phyloP scores from a whole-genome alignment of 1,140 invertebrate genomes.

The Tetragonula clypearis region DNA sequence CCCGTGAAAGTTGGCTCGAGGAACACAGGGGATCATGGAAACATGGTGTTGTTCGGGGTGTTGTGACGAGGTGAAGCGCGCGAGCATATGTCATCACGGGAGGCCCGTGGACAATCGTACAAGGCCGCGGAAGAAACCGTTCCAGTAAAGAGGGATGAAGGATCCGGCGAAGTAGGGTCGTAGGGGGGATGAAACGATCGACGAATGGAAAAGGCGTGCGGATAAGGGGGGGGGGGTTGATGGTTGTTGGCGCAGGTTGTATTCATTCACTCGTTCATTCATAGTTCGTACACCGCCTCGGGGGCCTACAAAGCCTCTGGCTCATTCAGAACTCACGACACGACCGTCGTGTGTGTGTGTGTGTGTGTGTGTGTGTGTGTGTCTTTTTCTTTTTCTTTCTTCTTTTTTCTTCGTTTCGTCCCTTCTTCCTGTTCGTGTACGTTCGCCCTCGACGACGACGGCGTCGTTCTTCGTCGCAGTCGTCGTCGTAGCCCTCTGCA shows the following conservation, averaged over 20 bases:
- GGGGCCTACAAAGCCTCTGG: constrained; percentile 66
- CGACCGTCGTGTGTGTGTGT: constrained; percentile 30
- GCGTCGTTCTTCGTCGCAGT: constrained; percentile 28
- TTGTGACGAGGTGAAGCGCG: background rate
- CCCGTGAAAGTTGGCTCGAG: background rate
- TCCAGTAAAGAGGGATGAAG: constrained; percentile 29
- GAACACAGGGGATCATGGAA: background rate
- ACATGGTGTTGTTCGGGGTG: background rate
- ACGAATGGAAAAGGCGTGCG: constrained; percentile 48
- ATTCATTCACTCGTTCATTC: constrained; percentile 70
- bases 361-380: background rate
- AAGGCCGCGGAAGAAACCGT: constrained; percentile 30
- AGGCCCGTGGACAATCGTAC: constrained; percentile 11
- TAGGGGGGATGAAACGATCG: constrained; percentile 50
- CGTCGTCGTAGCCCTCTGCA: background rate
- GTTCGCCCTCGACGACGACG: constrained; percentile 35
- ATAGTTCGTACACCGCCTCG: constrained; percentile 68
- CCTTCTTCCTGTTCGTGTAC: constrained; percentile 33
- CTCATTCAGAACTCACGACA: constrained; percentile 69
- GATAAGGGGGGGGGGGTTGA: constrained; percentile 1
- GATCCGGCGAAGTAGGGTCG: constrained; percentile 36
- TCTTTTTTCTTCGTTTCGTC: constrained; percentile 37
- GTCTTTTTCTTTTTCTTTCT: constrained; percentile 9
- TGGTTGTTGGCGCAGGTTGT: constrained; percentile 64
- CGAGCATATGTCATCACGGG: constrained; percentile 5